These are phyloP conservation scores for Anarsia innoxiella DNA, from an alignment of 2,888 invertebrate genomes.

Conservation along the genomic window DNA sequence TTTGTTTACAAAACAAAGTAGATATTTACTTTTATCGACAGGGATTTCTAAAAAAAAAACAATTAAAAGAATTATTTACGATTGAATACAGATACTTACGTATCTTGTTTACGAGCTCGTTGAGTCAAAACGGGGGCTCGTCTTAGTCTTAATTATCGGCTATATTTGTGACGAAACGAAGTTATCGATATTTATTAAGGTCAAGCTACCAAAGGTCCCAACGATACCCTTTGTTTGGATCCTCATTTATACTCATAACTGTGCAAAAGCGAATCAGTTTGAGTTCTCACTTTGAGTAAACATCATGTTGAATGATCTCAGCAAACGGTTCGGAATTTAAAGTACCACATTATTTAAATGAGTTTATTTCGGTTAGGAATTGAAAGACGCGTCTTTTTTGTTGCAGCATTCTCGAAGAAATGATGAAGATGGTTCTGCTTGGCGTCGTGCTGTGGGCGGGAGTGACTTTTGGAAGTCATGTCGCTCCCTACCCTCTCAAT, in stretches of 20 bases:
- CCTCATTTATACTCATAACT: conserved; percentile 47
- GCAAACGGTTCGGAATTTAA: conserved; percentile 2
- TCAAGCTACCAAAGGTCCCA: conserved; percentile 42
- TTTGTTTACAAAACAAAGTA: too few relatives aligned
- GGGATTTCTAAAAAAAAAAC: too few relatives aligned
- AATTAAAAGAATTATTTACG: too few relatives aligned
- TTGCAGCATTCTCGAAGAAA: conserved; percentile 70
- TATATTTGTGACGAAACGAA: conserved; percentile 31
- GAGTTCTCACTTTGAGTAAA: conserved; percentile 18
- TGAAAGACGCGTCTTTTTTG: conserved; percentile 26
- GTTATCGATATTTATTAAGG: conserved; percentile 30
- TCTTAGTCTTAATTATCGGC: background rate
- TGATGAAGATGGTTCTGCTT: conserved; percentile 62
- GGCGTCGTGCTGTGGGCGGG: conserved; percentile 67
- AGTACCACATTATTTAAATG: background rate
- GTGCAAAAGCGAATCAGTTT: conserved; percentile 42
- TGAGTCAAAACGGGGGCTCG: too few relatives aligned
- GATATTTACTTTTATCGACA: too few relatives aligned
- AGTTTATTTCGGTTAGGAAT: conserved; percentile 5
- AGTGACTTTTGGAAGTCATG: conserved; percentile 56
- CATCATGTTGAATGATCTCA: too few relatives aligned
- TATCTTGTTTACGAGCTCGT: too few relatives aligned
- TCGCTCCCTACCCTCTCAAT: conserved; percentile 66
- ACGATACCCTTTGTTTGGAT: conserved; percentile 40
- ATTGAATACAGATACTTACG: too few relatives aligned